Base-by-base conservation (phyloP, 2,113 vertebrate genomes). In the Protomyctophum bolini region DNA sequence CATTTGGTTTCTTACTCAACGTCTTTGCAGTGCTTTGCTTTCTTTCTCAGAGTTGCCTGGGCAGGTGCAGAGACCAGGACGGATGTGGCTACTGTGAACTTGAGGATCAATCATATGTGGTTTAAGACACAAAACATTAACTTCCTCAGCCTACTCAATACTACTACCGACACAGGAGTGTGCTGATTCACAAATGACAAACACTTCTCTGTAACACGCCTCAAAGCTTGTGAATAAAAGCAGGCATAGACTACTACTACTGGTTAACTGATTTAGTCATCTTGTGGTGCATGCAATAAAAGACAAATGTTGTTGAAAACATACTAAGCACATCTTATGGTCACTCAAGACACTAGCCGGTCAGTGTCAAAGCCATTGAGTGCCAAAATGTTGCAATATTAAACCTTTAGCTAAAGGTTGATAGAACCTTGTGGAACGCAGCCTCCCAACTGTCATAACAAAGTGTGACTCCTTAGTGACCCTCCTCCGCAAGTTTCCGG, bases 171-270 rank as follows among this genome's bases (percentile, higher is more conserved):
- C 65, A 68, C 70, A 65, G 72, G 67, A 86, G 86, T 82, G 86
- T 82, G 87, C 87, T 91, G 89, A 92, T 93, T 93, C 89, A 93
- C 21, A 41, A 91, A 90, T 86, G 80, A 86, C 81, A 86, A 85
- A 86, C 64, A 86, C 83, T 73, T 84, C 82, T 75, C 82, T 75
- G 63, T 63, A 77, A 77, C 66, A 73, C 2, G 8, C n/a, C 64
- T 74, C 62, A 64, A 56, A 55, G 69, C 63, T 48, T 6, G 55
- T 52, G n/a, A 12, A 62, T 21, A 28, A 52, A 77, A 54, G 66
- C 51, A 72, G 66, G 50, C 0, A 33, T 68, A 79, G 72, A 79
- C 76, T 68, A 51, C 33, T 66, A 57, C 60, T 29, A 29, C 52
- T 50, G 41, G 3, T 57, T 73, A 41, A 41, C 33, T 41, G 5